Evolutionary conservation across 35 echinoderm and acorn worm genomes (phyloP), one percentile per base, ranked within the genome.

Genomic region (Nesometra sesokonis): DNA sequence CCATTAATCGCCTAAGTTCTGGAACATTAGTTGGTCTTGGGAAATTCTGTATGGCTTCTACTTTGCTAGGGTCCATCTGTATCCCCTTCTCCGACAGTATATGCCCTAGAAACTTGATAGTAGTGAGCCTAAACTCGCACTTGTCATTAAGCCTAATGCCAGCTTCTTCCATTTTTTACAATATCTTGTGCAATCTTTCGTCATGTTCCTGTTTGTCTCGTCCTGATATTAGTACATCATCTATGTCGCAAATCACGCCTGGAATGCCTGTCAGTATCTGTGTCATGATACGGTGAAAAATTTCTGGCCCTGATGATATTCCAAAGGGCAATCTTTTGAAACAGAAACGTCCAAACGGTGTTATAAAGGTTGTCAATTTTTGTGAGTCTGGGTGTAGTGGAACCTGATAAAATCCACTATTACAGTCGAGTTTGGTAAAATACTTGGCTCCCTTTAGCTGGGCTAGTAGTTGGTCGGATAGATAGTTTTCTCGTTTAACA

Each of bases 291-390:
- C 86, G 31, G 35, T 91, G 85, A 80, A 94, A 88, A 37, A 84
- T 32, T 77, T 94, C 89, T 19, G 85, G 93, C 31, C 80, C 93
- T 13, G 81, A 91, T 76, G 82, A 87, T 11, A 94, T 91, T 17
- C 93, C 88, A 43, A 94, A 94, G 1, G 89, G 93, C 31, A 91
- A 32, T 9, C 93, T 46, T 46, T 87, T 90, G 47, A 91, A 94
- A 11, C 17, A 34, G 30, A 84, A 94, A 46, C 86, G 82, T 34
- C 93, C 88, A 32, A 83, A 90, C 15, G 92, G 92, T 77, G 88
- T 86, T 9, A 90, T 84, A 89, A 94, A 94, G 15, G 85, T 91
- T 15, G 85, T 91, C 0, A 91, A 39, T 32, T 32, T 23, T 32
- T 76, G 0, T 81, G 85, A 87, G 19, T 87, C 33, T 77, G 19